phyloP scores from a whole-genome alignment of 1,140 invertebrate species.

The Anadara kagoshimensis region DNA sequence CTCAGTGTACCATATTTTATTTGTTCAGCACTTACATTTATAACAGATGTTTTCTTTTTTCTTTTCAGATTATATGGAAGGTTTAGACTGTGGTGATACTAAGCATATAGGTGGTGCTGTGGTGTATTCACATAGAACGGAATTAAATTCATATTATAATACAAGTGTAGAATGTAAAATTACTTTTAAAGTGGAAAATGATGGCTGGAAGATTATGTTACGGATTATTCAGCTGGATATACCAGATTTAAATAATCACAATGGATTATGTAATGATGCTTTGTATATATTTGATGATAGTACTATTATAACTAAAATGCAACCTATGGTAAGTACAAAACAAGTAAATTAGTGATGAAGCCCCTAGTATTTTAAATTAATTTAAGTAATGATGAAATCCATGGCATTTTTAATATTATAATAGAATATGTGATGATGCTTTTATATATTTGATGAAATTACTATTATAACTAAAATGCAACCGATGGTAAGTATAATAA shows the following conservation, averaged over 20 bases:
- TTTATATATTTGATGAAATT: no score
- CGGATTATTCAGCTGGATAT: slow-evolving; percentile 66
- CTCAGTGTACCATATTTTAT: no score
- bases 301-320: slow-evolving; percentile 46
- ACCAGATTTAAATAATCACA: slow-evolving; percentile 58
- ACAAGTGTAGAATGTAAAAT: slow-evolving; percentile 61
- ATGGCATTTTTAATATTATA: no score
- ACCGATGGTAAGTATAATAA: no score
- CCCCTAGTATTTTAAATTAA: no score
- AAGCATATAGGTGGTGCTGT: slow-evolving; percentile 65
- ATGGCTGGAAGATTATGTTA: slow-evolving; percentile 67
- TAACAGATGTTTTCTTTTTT: slow-evolving; percentile 21
- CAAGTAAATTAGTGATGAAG: neutral
- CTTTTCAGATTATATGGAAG: slow-evolving; percentile 69
- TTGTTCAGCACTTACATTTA: neutral
- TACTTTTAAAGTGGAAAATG: slow-evolving; percentile 63
- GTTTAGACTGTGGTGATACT: slow-evolving; percentile 58
- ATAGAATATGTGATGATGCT: no score
- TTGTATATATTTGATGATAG: slow-evolving; percentile 67
- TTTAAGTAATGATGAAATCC: no score
- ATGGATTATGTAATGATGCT: slow-evolving; percentile 69
- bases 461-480: no score
- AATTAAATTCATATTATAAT: slow-evolving; percentile 48
- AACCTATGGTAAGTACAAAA: slow-evolving; percentile 56
- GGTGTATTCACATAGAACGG: slow-evolving; percentile 62